phyloP scores from a whole-genome alignment of 2,113 vertebrate genomes.

The Alaudala cheleensis region DNA sequence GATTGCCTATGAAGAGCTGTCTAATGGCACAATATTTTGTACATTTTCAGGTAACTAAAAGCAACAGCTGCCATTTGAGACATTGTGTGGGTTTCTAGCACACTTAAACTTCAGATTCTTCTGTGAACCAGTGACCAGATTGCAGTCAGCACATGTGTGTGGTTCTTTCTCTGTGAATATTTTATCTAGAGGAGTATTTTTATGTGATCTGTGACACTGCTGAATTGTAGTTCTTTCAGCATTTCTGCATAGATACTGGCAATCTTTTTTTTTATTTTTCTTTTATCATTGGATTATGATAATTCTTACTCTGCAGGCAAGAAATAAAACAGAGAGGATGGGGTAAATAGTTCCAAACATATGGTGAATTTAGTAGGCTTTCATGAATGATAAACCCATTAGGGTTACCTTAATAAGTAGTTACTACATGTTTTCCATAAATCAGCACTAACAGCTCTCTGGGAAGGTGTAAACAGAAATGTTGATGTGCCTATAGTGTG shows the following conservation, averaged over 20 bases:
- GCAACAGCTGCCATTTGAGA: constrained; percentile 4
- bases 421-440: background rate
- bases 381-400: background rate
- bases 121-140: background rate
- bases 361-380: background rate
- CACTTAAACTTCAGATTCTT: background rate
- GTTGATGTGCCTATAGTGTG: background rate
- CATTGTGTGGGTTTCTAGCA: constrained; percentile 12
- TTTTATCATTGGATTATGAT: background rate
- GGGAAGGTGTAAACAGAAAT: background rate
- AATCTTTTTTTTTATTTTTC: background rate
- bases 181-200: background rate
- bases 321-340: background rate
- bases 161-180: background rate
- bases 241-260: background rate
- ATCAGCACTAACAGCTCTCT: background rate
- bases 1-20: background rate
- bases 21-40: background rate
- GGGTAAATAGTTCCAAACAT: background rate
- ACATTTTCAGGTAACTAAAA: constrained; percentile 39
- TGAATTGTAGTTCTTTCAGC: constrained; percentile 2
- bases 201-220: background rate
- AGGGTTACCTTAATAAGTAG: background rate
- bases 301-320: constrained; percentile 18
- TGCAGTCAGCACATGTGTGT: background rate